phyloP scores from a whole-genome alignment of 2,888 invertebrate genomes.

The Acanthosepion pharaonis region DNA sequence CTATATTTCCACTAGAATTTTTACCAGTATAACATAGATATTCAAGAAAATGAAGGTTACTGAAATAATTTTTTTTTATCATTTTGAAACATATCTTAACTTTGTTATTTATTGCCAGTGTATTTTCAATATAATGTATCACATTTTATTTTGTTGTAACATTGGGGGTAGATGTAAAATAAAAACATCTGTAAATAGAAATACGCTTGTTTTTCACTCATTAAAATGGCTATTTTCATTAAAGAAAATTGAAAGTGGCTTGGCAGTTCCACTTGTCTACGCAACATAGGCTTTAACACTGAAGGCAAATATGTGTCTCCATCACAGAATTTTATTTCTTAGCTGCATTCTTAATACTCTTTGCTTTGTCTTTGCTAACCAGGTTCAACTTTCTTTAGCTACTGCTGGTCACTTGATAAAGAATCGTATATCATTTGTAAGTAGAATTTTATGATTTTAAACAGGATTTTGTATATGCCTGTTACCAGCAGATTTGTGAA shows the following conservation, averaged over 20 bases:
- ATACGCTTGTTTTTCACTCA: background rate
- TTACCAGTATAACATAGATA: too few relatives aligned
- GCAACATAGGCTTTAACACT: background rate
- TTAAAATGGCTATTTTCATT: background rate
- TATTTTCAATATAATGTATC: background rate
- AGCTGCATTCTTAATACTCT: background rate
- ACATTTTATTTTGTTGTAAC: background rate
- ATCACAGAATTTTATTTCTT: background rate
- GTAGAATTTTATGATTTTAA: background rate
- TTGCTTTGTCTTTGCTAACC: background rate
- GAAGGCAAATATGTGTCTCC: background rate
- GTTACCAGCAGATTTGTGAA: background rate
- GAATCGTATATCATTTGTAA: background rate
- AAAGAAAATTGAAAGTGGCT: background rate
- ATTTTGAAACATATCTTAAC: background rate
- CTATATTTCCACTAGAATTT: too few relatives aligned
- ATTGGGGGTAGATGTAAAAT: too few relatives aligned
- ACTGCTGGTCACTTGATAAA: background rate
- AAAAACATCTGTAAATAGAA: too few relatives aligned
- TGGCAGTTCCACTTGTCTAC: background rate
- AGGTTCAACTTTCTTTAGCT: background rate
- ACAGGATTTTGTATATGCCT: background rate
- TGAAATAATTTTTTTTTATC: too few relatives aligned
- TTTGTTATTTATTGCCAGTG: background rate
- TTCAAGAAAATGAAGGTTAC: too few relatives aligned